A percentile compares a stretch with the other conserved stretches of the same genome.
Evolutionary conservation across 2,888 invertebrate genomes (phyloP).

Genomic region (Iphiclides podalirius): DNA sequence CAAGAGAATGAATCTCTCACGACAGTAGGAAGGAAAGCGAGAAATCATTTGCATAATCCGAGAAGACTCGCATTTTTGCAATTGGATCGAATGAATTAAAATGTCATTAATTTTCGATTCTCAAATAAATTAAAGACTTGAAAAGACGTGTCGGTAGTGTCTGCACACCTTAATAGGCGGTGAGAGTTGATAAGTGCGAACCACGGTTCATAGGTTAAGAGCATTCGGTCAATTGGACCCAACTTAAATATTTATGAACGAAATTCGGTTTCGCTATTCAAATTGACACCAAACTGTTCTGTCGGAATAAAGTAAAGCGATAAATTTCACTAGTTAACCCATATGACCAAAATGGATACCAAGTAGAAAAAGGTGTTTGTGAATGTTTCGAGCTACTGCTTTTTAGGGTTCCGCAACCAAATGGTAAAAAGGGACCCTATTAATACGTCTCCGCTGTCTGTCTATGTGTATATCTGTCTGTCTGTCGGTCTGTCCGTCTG

Average conservation of each 20-base stretch:
- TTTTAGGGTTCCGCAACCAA: no score
- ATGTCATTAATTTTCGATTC: constrained; percentile 1
- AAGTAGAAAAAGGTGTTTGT: no score
- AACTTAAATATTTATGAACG: constrained; percentile 2
- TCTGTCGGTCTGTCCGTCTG: no score
- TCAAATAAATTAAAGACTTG: constrained; percentile 1
- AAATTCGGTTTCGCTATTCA: constrained; percentile 1
- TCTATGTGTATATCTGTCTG: no score
- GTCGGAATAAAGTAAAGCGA: neutral
- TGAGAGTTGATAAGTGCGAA: constrained; percentile 8
- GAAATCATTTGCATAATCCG: constrained; percentile 4
- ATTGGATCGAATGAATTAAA: constrained; percentile 6
- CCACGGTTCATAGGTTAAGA: constrained; percentile 12
- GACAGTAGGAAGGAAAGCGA: constrained; percentile 16
- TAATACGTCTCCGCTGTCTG: no score
- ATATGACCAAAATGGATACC: no score
- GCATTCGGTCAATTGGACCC: neutral
- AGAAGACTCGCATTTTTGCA: neutral
- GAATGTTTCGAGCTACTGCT: no score
- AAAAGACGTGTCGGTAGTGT: neutral
- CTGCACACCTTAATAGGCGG: no score
- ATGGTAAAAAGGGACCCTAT: no score
- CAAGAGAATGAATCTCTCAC: constrained; percentile 3
- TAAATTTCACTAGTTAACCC: no score
- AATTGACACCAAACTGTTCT: neutral